Evolutionary conservation across 2,888 invertebrate species (phyloP).

Genomic region (Ctenicera cuprea): DNA sequence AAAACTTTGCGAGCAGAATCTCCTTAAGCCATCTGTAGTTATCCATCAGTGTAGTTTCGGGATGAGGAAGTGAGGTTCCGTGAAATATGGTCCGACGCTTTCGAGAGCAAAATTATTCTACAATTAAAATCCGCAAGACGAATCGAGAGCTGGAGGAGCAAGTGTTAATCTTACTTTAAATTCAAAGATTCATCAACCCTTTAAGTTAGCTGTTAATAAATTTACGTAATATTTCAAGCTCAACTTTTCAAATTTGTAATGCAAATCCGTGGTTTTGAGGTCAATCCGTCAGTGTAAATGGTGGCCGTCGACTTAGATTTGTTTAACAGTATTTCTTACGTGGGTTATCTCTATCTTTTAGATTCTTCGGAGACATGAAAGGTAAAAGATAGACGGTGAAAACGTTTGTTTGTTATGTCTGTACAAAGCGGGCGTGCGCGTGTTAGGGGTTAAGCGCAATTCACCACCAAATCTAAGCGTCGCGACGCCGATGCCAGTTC

Average conservation of each 20-base stretch:
- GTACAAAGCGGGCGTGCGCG: conserved; percentile 43
- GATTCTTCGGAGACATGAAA: conserved; percentile 22
- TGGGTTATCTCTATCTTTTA: conserved; percentile 24
- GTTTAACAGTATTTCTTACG: conserved; percentile 24
- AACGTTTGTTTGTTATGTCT: conserved; percentile 38
- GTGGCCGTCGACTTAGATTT: conserved; percentile 14
- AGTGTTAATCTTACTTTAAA: conserved; percentile 38
- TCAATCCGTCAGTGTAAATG: conserved; percentile 35
- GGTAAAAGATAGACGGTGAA: conserved; percentile 31
- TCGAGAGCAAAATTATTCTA: conserved; percentile 13
- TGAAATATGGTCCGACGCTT: conserved; percentile 4
- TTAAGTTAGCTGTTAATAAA: conserved; percentile 41
- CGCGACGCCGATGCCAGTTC: conserved; percentile 43
- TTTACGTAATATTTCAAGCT: conserved; percentile 42
- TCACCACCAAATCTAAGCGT: conserved; percentile 44
- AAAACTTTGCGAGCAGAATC: no score
- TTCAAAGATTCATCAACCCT: conserved; percentile 43
- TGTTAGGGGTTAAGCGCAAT: conserved; percentile 41
- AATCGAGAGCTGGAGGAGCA: conserved; percentile 9
- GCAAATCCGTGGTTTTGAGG: conserved; percentile 41
- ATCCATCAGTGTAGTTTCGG: not conserved
- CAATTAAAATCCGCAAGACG: conserved; percentile 38
- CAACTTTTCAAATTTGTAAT: conserved; percentile 43
- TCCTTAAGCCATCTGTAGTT: not conserved
- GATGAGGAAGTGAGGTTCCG: not conserved